Conservation (phyloP, 2,888 invertebrate species). For the Phyllotreta cruciferae region DNA sequence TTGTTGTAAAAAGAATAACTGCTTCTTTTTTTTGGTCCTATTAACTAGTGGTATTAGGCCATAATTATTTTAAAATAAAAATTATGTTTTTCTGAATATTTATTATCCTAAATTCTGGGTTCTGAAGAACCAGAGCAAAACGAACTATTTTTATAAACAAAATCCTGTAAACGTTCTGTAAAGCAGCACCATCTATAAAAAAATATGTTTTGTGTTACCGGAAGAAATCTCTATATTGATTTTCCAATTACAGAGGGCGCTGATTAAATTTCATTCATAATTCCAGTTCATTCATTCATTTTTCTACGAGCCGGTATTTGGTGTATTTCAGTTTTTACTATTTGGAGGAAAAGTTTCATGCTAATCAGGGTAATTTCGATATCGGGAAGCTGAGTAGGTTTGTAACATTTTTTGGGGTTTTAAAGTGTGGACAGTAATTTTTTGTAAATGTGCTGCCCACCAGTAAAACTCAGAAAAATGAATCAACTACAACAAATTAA, state of each 20-base stretch:
- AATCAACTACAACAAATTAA: slow-evolving; percentile 15
- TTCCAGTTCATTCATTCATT: slow-evolving; percentile 18
- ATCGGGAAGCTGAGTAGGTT: background rate
- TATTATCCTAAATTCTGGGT: too few species aligned
- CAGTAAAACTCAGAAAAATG: slow-evolving; percentile 42
- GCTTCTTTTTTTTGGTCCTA: too few species aligned
- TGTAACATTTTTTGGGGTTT: slow-evolving; percentile 39
- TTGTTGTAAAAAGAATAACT: too few species aligned
- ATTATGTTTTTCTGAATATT: too few species aligned
- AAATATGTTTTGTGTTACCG: background rate
- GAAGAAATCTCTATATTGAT: slow-evolving; percentile 11
- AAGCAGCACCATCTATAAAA: background rate
- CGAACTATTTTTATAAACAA: too few species aligned
- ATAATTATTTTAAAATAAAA: too few species aligned
- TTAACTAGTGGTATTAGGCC: too few species aligned
- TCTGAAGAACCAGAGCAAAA: too few species aligned
- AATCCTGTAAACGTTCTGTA: too few species aligned
- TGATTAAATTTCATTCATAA: slow-evolving; percentile 22
- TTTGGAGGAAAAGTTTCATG: too few species aligned
- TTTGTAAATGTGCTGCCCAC: slow-evolving; percentile 39
- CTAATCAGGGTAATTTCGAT: background rate
- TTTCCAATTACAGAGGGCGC: slow-evolving; percentile 19
- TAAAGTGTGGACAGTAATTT: slow-evolving; percentile 40
- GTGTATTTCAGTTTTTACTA: too few species aligned
- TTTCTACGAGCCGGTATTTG: slow-evolving; percentile 18